These are phyloP conservation scores for Apamea anceps DNA, from an alignment of 2,888 invertebrate genomes.

Conservation along the genomic window DNA sequence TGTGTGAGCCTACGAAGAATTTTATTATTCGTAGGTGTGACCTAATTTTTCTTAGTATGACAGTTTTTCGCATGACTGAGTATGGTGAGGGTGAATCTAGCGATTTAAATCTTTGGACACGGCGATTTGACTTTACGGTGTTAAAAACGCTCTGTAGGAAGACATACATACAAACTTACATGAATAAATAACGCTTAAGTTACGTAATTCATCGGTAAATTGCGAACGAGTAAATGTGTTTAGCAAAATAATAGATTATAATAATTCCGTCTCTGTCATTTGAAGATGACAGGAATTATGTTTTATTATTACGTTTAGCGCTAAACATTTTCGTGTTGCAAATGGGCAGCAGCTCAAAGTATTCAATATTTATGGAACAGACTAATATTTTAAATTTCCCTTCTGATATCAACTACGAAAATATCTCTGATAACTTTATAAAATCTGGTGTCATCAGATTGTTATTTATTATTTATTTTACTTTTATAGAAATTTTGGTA, in stretches of 20 bases:
- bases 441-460: background rate
- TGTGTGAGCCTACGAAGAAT: too few species aligned
- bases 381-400: background rate
- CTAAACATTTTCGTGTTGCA: too few species aligned
- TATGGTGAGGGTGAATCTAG: background rate
- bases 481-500: slow-evolving; percentile 19
- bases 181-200: too few species aligned
- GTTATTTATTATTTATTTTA: background rate
- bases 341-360: too few species aligned
- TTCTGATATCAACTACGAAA: background rate
- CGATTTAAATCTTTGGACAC: background rate
- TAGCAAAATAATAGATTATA: too few species aligned
- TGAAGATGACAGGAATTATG: background rate
- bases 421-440: background rate
- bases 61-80: background rate
- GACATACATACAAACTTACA: background rate
- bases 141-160: background rate
- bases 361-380: background rate
- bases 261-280: background rate
- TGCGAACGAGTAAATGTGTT: too few species aligned
- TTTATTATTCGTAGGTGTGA: background rate
- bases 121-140: background rate
- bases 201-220: too few species aligned
- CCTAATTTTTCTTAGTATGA: background rate
- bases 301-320: background rate